Conservation (phyloP, 2,113 vertebrate genomes). For the Hemibates koningsi region DNA sequence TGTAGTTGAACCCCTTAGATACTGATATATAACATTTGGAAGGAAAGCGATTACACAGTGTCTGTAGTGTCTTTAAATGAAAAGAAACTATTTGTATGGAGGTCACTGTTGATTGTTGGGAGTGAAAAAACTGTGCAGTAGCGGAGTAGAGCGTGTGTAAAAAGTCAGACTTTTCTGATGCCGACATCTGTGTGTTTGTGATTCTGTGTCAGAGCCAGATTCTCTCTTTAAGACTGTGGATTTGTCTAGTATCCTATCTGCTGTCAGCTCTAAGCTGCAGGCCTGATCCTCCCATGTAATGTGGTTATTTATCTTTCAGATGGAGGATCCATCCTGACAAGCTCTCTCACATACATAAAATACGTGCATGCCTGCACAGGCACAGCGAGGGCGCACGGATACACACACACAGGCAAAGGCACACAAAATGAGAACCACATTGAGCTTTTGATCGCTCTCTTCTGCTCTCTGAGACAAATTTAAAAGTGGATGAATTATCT, state of each 20-base stretch:
- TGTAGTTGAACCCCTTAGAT: not conserved
- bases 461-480: constrained; percentile 15
- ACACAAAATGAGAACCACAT: constrained; percentile 58
- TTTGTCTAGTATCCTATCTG: constrained; percentile 38
- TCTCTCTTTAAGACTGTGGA: constrained; percentile 21
- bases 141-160: not conserved
- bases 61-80: not conserved
- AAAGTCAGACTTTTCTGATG: not conserved
- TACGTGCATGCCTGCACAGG: not conserved
- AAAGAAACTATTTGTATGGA: not conserved
- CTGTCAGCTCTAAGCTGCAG: constrained; percentile 36
- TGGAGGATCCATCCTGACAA: constrained; percentile 16
- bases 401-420: not conserved
- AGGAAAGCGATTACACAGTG: not conserved
- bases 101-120: not conserved
- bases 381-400: not conserved
- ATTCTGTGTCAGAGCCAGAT: not conserved
- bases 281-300: constrained; percentile 49
- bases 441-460: constrained; percentile 19
- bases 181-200: constrained; percentile 3
- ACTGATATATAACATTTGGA: not conserved
- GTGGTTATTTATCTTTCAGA: constrained; percentile 46
- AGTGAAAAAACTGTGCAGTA: not conserved
- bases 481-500: constrained; percentile 36
- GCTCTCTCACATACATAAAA: not conserved